Conservation (phyloP, 2,113 vertebrate genomes). For the Melierax canorus region DNA sequence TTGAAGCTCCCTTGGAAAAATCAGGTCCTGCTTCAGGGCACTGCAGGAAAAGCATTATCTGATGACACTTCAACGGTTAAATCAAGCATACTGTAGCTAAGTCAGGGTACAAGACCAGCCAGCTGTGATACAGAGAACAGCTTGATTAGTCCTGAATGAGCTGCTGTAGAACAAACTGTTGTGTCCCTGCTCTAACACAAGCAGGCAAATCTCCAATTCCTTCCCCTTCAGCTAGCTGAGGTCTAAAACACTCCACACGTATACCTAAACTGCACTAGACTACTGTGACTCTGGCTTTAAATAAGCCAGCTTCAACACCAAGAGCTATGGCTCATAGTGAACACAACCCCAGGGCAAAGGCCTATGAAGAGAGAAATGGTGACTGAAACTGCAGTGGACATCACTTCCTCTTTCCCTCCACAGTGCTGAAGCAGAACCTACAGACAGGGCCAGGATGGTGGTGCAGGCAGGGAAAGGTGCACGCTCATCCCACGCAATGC, state of each 20-base stretch:
- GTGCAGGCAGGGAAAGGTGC: neutral
- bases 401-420: neutral
- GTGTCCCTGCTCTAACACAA: neutral
- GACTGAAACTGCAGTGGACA: no score
- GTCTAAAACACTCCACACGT: neutral
- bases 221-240: neutral
- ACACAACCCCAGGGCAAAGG: neutral
- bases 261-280: neutral
- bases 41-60: neutral
- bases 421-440: neutral
- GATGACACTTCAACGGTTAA: neutral
- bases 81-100: neutral
- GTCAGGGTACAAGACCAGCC: neutral
- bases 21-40: neutral
- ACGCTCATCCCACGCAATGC: fast-evolving
- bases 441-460: neutral
- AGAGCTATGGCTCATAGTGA: neutral
- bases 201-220: neutral
- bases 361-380: neutral
- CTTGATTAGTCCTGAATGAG: neutral
- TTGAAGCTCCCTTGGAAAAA: neutral
- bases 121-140: neutral
- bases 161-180: neutral
- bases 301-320: neutral
- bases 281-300: neutral